Percentiles rank a stretch among this genome's conserved stretches.
Evolutionary conservation across 2,888 invertebrate genomes (phyloP).

Genomic region (Dioctria rufipes): DNA sequence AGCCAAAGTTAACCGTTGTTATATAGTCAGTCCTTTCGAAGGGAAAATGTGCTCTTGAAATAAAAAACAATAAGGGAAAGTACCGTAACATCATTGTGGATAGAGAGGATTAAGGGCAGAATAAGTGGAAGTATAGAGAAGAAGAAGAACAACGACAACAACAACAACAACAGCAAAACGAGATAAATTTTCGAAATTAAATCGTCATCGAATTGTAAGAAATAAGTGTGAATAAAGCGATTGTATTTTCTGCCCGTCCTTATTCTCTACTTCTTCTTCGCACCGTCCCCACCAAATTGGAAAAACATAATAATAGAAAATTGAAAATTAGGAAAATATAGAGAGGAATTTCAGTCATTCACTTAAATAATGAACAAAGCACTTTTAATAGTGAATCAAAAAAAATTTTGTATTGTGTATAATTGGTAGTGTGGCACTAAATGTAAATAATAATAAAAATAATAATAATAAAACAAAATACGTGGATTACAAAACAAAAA

Average conservation of each 20-base stretch:
- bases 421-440: not conserved
- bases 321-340: not conserved
- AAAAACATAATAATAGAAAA: not conserved
- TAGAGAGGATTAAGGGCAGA: not conserved
- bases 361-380: not conserved
- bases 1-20: conserved; percentile 12
- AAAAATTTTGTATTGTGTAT: not conserved
- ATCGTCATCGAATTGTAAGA: conserved; percentile 14
- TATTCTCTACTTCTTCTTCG: too few species aligned
- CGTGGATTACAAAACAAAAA: not conserved
- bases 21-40: not conserved
- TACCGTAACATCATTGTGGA: not conserved
- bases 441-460: not conserved
- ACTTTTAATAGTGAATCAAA: not conserved
- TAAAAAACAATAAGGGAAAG: conserved; percentile 15
- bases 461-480: too few species aligned
- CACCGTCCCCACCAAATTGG: too few species aligned
- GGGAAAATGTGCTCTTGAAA: not conserved
- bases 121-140: not conserved
- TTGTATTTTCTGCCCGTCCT: too few species aligned
- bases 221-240: conserved; percentile 15
- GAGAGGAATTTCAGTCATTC: not conserved
- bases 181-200: not conserved
- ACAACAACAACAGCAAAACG: too few species aligned
- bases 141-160: not conserved